Evolutionary conservation across 2,888 invertebrate species (phyloP).

Genomic region (Meloe dianella): DNA sequence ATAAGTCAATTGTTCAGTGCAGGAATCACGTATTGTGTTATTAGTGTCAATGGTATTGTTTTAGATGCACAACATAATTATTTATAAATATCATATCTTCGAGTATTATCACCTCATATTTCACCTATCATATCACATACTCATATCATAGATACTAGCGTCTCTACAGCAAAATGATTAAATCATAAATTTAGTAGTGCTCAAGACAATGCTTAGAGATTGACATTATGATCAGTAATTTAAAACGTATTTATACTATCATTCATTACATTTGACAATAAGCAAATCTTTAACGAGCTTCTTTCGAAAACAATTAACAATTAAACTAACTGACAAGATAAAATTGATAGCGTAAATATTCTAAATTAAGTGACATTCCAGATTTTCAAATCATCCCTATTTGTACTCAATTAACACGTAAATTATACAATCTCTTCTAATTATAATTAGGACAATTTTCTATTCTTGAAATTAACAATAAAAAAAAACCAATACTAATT

Average conservation of each 20-base stretch:
- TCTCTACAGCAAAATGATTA: conserved; percentile 8
- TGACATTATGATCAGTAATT: conserved; percentile 31
- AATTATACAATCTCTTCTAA: neutral
- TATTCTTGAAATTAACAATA: neutral
- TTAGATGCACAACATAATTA: neutral
- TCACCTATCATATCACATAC: conserved; percentile 14
- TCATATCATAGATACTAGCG: conserved; percentile 22
- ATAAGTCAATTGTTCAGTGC: conserved; percentile 36
- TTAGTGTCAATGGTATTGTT: neutral
- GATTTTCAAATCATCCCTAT: too few species aligned
- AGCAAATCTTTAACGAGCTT: conserved; percentile 20
- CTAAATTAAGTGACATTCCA: conserved; percentile 17
- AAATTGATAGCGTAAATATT: conserved; percentile 28
- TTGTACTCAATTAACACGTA: too few species aligned
- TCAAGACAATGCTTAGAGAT: conserved; percentile 25
- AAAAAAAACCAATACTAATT: too few species aligned
- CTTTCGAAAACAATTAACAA: neutral
- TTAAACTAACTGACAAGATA: conserved; percentile 11
- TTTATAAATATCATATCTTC: conserved; percentile 8
- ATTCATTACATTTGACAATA: conserved; percentile 23
- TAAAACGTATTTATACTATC: conserved; percentile 29
- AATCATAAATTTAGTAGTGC: conserved; percentile 12
- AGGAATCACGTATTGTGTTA: conserved; percentile 20
- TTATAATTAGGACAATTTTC: neutral
- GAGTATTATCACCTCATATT: neutral